Conservation (phyloP, 1,140 invertebrate species). For the Caerostris extrusa region DNA sequence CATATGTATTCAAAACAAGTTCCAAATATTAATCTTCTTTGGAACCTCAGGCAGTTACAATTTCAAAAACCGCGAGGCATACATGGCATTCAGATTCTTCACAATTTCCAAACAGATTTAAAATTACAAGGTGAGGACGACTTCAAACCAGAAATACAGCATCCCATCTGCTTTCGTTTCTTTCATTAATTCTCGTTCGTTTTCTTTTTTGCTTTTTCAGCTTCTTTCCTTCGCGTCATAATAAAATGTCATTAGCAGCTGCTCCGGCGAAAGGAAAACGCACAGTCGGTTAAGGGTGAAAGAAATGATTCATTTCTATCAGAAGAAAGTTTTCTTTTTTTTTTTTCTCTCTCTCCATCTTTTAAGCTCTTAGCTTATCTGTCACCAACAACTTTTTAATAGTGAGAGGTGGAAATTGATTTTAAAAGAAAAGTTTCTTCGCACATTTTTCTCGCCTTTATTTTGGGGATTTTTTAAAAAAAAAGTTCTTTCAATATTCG, state of each 20-base stretch:
- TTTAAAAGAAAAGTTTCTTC: background rate
- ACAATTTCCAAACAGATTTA: too few relatives aligned
- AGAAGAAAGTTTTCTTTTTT: background rate
- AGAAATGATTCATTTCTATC: constrained; percentile 5
- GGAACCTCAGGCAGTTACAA: too few relatives aligned
- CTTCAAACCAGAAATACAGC: background rate
- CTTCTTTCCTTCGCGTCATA: background rate
- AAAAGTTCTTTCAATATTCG: too few relatives aligned
- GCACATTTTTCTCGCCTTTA: background rate
- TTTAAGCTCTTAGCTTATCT: background rate
- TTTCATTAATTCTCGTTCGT: background rate
- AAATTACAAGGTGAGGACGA: background rate
- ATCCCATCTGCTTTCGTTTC: background rate
- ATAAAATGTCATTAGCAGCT: constrained; percentile 20
- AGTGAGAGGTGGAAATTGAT: background rate
- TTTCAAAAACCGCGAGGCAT: too few relatives aligned
- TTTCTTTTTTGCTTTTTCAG: background rate
- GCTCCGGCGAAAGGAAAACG: background rate
- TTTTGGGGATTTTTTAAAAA: too few relatives aligned
- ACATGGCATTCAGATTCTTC: too few relatives aligned
- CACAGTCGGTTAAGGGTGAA: background rate
- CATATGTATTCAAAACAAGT: too few relatives aligned
- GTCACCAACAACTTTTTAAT: background rate
- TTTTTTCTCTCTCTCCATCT: too few relatives aligned
- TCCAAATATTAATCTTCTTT: too few relatives aligned